These are phyloP conservation scores for Psilopsiagon aurifrons DNA, from an alignment of 2,113 vertebrate species.

Conservation along the genomic window DNA sequence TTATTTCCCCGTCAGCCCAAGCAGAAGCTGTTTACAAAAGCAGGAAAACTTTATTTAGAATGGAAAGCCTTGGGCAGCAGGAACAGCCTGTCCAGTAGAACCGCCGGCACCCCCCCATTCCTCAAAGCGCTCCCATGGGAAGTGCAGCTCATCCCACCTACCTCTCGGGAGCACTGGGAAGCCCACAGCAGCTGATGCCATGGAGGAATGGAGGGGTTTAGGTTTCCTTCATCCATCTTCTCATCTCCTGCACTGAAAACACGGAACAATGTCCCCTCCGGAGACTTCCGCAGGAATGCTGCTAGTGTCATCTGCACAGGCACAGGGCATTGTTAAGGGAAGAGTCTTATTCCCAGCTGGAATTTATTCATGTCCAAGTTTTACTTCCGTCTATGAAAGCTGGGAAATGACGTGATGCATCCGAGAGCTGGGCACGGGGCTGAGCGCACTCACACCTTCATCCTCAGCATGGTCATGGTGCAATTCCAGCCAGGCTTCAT, in stretches of 20 bases:
- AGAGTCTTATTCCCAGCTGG: neutral
- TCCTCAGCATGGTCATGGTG: accelerated
- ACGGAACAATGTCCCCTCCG: neutral
- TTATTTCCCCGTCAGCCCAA: neutral
- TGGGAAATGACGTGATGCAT: slow-evolving; percentile 1
- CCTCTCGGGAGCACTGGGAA: neutral
- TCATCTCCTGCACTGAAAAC: neutral
- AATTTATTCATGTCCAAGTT: neutral
- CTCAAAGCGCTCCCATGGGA: accelerated
- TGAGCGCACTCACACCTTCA: neutral
- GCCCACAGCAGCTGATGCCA: neutral
- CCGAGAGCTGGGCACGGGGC: accelerated
- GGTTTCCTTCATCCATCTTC: neutral
- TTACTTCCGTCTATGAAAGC: neutral
- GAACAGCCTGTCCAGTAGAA: neutral
- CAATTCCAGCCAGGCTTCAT: neutral
- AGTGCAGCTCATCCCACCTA: neutral
- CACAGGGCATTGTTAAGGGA: neutral
- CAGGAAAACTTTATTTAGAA: neutral
- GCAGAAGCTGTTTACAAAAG: neutral
- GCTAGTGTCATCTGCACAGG: neutral
- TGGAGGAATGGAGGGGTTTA: accelerated
- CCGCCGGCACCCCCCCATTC: neutral
- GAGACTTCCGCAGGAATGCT: slow-evolving; percentile 2
- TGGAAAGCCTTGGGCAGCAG: no score